phyloP scores from a whole-genome alignment of 1,140 invertebrate genomes.

The Drosophila chauvacae region DNA sequence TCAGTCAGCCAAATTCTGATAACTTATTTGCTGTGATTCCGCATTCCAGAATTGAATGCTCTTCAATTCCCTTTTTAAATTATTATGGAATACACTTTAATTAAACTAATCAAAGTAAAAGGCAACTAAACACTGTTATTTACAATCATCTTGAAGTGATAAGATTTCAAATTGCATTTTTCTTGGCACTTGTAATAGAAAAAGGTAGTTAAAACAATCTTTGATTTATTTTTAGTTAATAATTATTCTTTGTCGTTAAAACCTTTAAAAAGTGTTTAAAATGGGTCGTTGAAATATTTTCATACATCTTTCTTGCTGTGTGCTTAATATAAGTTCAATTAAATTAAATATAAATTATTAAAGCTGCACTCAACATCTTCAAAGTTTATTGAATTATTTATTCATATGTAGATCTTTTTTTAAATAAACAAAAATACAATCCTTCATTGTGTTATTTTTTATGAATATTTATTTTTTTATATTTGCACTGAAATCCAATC shows the following conservation, averaged over 20 bases:
- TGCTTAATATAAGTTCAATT: no score
- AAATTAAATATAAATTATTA: no score
- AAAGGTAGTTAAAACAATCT: no score
- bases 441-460: not conserved
- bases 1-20: slow-evolving; percentile 32
- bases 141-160: slow-evolving; percentile 24
- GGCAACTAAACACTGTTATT: slow-evolving; percentile 7
- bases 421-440: not conserved
- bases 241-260: not conserved
- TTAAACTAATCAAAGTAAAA: not conserved
- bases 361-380: no score
- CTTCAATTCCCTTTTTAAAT: slow-evolving; percentile 10
- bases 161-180: not conserved
- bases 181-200: not conserved
- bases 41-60: slow-evolving; percentile 3
- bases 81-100: slow-evolving; percentile 3
- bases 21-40: slow-evolving; percentile 1
- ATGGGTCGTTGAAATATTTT: not conserved
- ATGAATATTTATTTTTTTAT: not conserved
- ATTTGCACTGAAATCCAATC: not conserved
- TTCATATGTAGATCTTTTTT: not conserved
- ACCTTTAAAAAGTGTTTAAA: not conserved
- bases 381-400: not conserved
- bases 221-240: not conserved
- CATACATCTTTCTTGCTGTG: no score